phyloP scores from a whole-genome alignment of 2,888 invertebrate species.

The Cantharis rustica region DNA sequence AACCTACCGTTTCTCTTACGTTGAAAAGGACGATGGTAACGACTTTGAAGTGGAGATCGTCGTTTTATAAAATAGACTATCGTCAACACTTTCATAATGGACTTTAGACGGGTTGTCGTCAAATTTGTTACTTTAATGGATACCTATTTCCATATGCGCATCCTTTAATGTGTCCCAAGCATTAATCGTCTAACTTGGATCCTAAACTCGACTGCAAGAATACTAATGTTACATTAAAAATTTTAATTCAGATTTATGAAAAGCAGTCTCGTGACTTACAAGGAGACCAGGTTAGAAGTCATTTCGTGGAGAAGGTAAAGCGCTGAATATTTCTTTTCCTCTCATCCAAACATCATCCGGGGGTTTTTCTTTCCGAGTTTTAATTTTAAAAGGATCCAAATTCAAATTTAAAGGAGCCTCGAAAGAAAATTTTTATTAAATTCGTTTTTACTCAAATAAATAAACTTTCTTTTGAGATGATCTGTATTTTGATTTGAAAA shows the following conservation, averaged over 20 bases:
- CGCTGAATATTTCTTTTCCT: neutral
- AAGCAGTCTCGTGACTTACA: neutral
- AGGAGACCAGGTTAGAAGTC: neutral
- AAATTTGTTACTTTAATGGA: constrained; percentile 3
- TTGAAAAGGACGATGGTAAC: neutral
- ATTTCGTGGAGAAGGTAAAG: neutral
- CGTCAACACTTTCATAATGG: constrained; percentile 1
- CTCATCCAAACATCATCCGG: neutral
- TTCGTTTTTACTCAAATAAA: neutral
- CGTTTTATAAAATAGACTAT: constrained; percentile 3
- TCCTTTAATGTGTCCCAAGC: neutral
- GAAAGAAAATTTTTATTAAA: neutral
- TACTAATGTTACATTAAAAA: constrained; percentile 2
- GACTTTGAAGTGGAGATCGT: neutral
- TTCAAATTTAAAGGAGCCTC: neutral
- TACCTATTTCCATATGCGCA: neutral
- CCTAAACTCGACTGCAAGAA: neutral
- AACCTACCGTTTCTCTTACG: constrained; percentile 2
- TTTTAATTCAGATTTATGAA: neutral
- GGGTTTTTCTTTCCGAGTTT: neutral
- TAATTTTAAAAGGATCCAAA: neutral
- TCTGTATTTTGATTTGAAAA: neutral
- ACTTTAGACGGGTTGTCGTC: neutral
- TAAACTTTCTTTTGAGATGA: neutral
- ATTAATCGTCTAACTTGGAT: neutral